Evolutionary conservation across 2,113 vertebrate species (phyloP), one percentile per base, ranked within the genome.

Genomic region (Candoia aspera): DNA sequence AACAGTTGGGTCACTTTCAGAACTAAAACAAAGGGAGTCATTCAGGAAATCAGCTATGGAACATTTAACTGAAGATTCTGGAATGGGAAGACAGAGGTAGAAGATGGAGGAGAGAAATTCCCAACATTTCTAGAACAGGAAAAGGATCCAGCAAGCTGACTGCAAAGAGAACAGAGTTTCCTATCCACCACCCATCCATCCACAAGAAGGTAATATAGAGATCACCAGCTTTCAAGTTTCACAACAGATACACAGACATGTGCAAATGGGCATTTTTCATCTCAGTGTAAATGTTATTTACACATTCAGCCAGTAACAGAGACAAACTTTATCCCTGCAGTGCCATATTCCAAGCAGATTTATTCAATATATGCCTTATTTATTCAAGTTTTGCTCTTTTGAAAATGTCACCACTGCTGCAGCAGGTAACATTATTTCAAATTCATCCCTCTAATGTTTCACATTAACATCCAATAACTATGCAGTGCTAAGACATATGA

Each of bases 331-430:
- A 90, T 90, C 93, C 92, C 21, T 84, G 68, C 90, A 93, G 85
- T 86, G 86, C 88, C 60, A 95, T 90, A 90, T 93, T 79, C 90
- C 91, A 93, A 33, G 93, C 90, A 92, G 95, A 96, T 95, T 91
- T 93, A 96, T 94, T 96, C 92, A 95, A 10, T 88, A 92, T 97
- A 96, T 97, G 21, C 88, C 95, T 94, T 96, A 87, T 91, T 94
- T 95, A 96, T 94, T 97, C 60, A 93, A 92, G 85, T 90, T 94
- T 96, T 96, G 87, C 79, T 96, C 93, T 97, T 97, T 96, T 95
- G 87, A 95, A 96, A 96, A 97, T 93, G 91, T 37, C 88, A 95
- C 90, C 24, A 46, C 58, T 92, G 94, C 93, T 92, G n/a, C 17
- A 95, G 87, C 92, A 95, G 89, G 87, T 64, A 49, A 90, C 95